Conservation (phyloP, 2,113 vertebrate genomes). For the Arvicanthis niloticus region DNA sequence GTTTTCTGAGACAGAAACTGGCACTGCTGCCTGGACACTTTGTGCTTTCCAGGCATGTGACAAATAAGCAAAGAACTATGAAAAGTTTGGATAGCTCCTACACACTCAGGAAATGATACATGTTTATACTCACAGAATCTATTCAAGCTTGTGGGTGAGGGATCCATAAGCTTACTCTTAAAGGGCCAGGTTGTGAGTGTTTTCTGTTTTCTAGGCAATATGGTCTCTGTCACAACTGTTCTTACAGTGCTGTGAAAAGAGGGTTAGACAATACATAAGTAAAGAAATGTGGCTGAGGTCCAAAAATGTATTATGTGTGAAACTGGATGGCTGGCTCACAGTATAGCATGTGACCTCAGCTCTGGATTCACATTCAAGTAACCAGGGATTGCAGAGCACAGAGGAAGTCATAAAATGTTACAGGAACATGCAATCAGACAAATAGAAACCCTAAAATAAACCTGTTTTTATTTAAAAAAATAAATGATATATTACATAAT, state of each 20-base stretch:
- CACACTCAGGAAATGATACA: neutral
- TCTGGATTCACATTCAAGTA: too few relatives aligned
- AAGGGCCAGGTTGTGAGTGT: neutral
- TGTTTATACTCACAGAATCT: neutral
- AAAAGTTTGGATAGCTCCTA: neutral
- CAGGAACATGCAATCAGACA: neutral
- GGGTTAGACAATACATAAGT: neutral
- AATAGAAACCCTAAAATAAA: neutral
- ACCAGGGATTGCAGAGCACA: too few relatives aligned
- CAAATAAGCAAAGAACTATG: neutral
- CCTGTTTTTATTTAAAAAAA: neutral
- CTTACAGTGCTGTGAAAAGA: neutral
- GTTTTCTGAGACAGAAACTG: neutral
- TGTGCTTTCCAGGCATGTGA: neutral
- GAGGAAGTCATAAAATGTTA: neutral
- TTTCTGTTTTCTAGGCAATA: neutral
- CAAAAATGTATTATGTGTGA: too few relatives aligned
- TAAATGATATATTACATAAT: neutral
- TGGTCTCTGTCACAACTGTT: neutral
- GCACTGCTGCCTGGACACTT: neutral
- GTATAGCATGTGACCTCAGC: too few relatives aligned
- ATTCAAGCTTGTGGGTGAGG: neutral
- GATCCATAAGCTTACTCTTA: neutral
- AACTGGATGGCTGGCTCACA: too few relatives aligned
- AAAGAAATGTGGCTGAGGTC: too few relatives aligned